These are phyloP conservation scores for Paedocypris sp. DNA, from an alignment of 2,113 vertebrate species.

Conservation along the genomic window DNA sequence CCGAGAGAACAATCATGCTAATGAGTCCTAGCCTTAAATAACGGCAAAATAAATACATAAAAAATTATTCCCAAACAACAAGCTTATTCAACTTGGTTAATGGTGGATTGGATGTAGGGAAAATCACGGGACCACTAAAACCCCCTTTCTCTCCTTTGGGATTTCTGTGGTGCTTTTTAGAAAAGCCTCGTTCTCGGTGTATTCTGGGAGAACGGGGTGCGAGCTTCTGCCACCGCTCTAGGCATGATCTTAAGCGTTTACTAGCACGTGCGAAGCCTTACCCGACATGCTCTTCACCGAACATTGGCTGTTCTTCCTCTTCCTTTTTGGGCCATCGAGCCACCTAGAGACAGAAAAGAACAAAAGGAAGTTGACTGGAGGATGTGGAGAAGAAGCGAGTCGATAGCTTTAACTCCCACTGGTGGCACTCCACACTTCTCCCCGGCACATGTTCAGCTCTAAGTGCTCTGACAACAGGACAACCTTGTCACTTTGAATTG, in stretches of 20 bases:
- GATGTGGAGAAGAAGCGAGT: not conserved
- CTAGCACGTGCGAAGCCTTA: constrained; percentile 43
- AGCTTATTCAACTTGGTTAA: not conserved
- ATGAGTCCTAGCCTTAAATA: too few species aligned
- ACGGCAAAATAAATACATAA: not conserved
- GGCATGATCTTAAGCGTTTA: not conserved
- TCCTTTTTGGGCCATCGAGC: constrained; percentile 94
- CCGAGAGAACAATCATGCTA: not conserved
- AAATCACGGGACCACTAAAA: not conserved
- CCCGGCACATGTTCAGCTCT: not conserved
- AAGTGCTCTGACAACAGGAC: not conserved
- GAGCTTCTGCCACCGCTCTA: not conserved
- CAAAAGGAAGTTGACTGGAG: not conserved
- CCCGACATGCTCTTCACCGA: constrained; percentile 98
- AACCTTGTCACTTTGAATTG: constrained; percentile 11
- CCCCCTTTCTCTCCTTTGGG: not conserved
- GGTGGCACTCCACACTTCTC: not conserved
- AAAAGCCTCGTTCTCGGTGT: not conserved
- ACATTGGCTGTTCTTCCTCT: constrained; percentile 98
- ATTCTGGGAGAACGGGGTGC: not conserved
- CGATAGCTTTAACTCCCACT: not conserved
- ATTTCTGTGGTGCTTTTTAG: not conserved
- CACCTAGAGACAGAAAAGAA: constrained; percentile 60
- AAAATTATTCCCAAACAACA: constrained; percentile 1
- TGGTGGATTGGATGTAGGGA: not conserved